Base-by-base conservation (phyloP, 2,888 invertebrate species). In the Argyra leucocephala region DNA sequence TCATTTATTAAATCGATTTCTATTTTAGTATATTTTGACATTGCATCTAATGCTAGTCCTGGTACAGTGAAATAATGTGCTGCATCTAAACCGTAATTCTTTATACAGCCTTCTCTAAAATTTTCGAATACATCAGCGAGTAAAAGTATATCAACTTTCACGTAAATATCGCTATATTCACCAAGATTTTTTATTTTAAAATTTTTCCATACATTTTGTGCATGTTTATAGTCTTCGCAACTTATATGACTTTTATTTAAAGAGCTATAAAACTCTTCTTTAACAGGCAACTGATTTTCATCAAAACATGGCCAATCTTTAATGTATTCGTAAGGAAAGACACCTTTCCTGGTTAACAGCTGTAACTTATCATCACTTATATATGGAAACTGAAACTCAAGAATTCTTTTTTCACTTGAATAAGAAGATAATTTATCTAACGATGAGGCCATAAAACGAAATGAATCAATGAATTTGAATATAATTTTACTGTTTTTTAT, bases 81-180 rank as follows among this genome's bases (percentile, higher is more conserved):
- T 6, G 74, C 71, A 69, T 76, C 76, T 2, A 76, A 64, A 4
- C 31, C n/a, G 21, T 60, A 59, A 26, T 59, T 59, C 22, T 62
- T 62, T 3, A 22, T 61, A 22, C 62, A 62, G 48, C 36, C 60
- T n/a, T 57, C 48, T 63, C 63, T n/a, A n/a, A 65, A 65, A 22
- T 65, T 65, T 61, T 65, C 62, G 31, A 65, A 76, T 7, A 77
- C 69, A 65, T 77, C 76, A 5, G 73, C 71, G 24, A 76, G 65
- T 5, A 77, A 66, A 15, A 77, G 65, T 6, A 78, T 72, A 69
- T 79, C 76, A 0, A 73, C 73, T 69, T 74, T 75, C 31, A 77
- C 62, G 26, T 62, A 65, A 21, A 77, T 21, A 57, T 76, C 72
- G 3, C 70, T 69, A 66, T 78, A 78, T 62, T 76, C 74, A 1